Percentiles rank a stretch among this genome's conserved stretches.
Evolutionary conservation across 2,888 invertebrate species (phyloP).

Genomic region (Lydus trimaculatus): DNA sequence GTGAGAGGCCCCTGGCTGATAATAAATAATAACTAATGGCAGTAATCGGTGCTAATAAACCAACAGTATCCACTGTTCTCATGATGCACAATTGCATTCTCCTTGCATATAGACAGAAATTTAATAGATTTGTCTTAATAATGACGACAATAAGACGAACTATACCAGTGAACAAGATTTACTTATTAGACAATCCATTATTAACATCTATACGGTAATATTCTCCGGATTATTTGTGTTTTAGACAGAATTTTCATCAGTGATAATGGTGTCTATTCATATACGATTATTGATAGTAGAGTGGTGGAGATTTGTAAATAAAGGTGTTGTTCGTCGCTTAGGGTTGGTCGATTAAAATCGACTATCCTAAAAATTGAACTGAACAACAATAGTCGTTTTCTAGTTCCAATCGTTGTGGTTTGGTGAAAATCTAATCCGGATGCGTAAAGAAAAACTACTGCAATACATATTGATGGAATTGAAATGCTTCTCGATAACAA

Average conservation of each 20-base stretch:
- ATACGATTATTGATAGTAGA: not conserved
- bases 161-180: too few species aligned
- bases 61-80: conserved; percentile 34
- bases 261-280: not conserved
- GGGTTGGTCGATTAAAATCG: not conserved
- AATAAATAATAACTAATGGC: conserved; percentile 51
- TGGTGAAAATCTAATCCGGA: not conserved
- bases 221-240: not conserved
- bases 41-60: conserved; percentile 51
- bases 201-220: not conserved
- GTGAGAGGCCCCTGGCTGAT: conserved; percentile 44
- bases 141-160: too few species aligned
- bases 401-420: not conserved
- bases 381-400: not conserved
- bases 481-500: not conserved
- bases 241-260: not conserved
- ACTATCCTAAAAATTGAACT: not conserved
- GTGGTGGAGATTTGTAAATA: not conserved
- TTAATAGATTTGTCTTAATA: conserved; percentile 18
- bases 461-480: conserved; percentile 1
- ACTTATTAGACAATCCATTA: not conserved
- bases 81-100: conserved; percentile 37
- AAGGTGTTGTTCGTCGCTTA: not conserved
- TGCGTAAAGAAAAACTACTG: conserved; percentile 4
- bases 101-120: conserved; percentile 11